Conservation (phyloP, 2,113 vertebrate genomes). For the Tyto alba region DNA sequence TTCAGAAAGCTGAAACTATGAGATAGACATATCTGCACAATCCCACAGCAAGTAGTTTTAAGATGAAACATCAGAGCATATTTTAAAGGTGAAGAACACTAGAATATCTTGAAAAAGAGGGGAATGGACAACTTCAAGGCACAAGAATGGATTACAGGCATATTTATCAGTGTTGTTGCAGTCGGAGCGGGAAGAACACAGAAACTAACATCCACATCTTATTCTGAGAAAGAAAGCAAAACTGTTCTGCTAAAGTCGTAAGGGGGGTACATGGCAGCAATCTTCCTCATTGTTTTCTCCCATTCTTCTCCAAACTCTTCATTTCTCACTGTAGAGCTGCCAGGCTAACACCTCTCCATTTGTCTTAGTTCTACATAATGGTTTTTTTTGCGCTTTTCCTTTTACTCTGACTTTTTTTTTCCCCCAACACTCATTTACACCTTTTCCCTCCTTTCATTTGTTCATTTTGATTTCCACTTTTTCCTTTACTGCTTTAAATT, state of each 20-base stretch:
- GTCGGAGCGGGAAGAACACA: background rate
- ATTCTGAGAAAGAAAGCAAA: background rate
- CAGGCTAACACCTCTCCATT: background rate
- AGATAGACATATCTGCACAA: background rate
- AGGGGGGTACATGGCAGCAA: background rate
- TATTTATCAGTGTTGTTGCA: background rate
- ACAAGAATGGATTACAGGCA: background rate
- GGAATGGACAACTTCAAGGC: background rate
- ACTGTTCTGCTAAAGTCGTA: background rate
- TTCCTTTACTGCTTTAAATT: background rate
- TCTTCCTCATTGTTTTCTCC: background rate
- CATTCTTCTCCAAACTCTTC: background rate
- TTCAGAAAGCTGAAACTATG: background rate
- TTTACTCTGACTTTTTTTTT: background rate
- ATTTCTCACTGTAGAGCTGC: background rate
- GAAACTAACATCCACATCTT: background rate
- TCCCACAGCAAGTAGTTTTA: background rate
- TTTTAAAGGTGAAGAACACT: background rate
- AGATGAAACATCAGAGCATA: background rate
- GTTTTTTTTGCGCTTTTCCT: background rate
- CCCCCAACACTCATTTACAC: background rate
- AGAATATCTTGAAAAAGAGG: background rate
- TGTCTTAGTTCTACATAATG: background rate
- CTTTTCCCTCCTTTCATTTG: background rate
- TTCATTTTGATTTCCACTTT: background rate